Evolutionary conservation across 2,797 vertebrate species (phyloP).

Genomic region (Meriones psammophilus): DNA sequence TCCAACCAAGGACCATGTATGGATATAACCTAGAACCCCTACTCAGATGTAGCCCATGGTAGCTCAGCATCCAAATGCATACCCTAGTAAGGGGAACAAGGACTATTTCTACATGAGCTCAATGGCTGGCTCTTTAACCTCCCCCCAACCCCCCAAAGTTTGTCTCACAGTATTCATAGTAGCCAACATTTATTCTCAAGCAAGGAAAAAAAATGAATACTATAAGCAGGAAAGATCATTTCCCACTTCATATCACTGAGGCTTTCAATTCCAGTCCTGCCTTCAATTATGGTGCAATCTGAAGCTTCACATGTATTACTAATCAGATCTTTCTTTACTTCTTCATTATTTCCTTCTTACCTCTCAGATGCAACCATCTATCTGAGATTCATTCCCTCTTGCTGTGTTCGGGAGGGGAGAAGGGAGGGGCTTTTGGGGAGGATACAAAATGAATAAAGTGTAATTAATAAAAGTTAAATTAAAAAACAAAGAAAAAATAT

Average conservation of each 20-base stretch:
- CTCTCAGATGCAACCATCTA: background rate
- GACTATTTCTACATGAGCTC: no score
- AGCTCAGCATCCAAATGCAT: no score
- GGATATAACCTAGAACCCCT: no score
- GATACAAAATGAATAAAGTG: no score
- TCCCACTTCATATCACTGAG: background rate
- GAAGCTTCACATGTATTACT: background rate
- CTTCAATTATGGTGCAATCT: background rate
- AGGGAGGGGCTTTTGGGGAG: no score
- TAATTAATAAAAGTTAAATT: no score
- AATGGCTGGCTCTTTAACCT: no score
- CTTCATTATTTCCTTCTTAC: background rate
- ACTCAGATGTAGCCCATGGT: no score
- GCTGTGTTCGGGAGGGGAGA: no score
- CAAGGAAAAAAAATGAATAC: rapidly evolving
- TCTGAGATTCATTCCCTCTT: background rate
- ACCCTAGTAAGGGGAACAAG: no score
- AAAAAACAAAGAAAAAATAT: background rate
- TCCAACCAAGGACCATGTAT: no score
- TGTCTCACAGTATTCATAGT: background rate
- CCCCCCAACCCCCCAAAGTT: no score
- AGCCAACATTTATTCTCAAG: background rate
- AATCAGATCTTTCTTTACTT: background rate
- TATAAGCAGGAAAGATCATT: background rate
- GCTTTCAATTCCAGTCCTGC: background rate